A percentile compares a stretch with the other conserved stretches of the same genome.
Evolutionary conservation across 2,797 vertebrate genomes (phyloP).

Genomic region (Phataginus tetradactyla): DNA sequence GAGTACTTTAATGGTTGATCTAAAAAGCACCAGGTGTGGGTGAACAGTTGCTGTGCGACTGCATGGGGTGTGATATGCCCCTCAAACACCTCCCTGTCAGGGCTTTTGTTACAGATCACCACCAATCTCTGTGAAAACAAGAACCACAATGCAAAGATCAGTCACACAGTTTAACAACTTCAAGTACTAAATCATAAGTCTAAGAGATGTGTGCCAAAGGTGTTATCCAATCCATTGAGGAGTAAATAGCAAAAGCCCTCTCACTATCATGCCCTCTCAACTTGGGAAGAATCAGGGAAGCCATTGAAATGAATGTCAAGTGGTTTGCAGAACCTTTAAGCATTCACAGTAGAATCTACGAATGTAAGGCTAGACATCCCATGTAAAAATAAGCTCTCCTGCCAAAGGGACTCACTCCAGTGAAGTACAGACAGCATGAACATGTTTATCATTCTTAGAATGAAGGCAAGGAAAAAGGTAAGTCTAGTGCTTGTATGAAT

Average conservation of each 20-base stretch:
- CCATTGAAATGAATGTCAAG: background rate
- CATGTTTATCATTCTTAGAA: background rate
- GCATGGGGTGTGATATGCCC: background rate
- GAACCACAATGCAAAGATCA: slow-evolving; percentile 68
- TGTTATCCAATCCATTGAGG: slow-evolving; percentile 19
- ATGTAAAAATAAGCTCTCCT: slow-evolving; percentile 38
- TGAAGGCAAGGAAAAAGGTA: background rate
- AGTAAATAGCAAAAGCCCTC: slow-evolving; percentile 14
- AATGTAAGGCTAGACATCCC: background rate
- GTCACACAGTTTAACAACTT: slow-evolving; percentile 60
- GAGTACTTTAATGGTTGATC: background rate
- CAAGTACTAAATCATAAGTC: slow-evolving; percentile 32
- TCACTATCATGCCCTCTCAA: background rate
- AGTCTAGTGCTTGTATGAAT: background rate
- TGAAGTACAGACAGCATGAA: background rate
- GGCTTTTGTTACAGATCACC: slow-evolving; percentile 57
- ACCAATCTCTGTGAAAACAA: slow-evolving; percentile 52
- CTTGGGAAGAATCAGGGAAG: slow-evolving; percentile 20
- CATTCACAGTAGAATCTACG: background rate
- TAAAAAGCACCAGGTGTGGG: background rate
- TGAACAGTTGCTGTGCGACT: background rate
- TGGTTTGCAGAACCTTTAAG: background rate
- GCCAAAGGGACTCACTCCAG: slow-evolving; percentile 10
- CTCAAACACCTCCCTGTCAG: background rate
- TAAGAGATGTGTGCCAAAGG: slow-evolving; percentile 55